Conservation (phyloP, 2,113 vertebrate species). For the Ovis aries region DNA sequence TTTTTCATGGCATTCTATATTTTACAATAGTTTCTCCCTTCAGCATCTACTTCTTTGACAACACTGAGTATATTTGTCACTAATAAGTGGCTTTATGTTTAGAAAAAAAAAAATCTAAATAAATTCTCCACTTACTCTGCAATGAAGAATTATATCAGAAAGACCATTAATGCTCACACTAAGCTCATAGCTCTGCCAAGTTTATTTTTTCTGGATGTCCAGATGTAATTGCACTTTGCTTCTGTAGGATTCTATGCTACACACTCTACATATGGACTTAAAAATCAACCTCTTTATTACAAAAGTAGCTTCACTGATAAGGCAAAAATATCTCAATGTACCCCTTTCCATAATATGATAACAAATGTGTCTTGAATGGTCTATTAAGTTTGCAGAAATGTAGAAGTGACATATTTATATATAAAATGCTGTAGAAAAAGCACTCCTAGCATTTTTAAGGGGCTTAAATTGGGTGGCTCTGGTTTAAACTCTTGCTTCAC, state of each 20-base stretch:
- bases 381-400: background rate
- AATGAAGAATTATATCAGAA: background rate
- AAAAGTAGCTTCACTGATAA: background rate
- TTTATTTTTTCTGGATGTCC: background rate
- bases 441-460: background rate
- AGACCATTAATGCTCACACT: background rate
- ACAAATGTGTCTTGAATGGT: background rate
- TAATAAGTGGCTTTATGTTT: background rate
- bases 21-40: conserved; percentile 49
- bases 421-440: background rate
- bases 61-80: background rate
- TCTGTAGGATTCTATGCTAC: background rate
- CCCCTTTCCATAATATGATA: background rate
- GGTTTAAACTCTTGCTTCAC: conserved; percentile 30
- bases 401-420: conserved; percentile 7
- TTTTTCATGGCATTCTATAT: conserved; percentile 40
- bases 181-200: background rate
- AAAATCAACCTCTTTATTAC: background rate
- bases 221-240: background rate
- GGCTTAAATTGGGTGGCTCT: background rate
- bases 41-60: conserved; percentile 30
- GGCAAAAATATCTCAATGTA: background rate
- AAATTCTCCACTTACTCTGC: background rate
- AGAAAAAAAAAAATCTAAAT: background rate
- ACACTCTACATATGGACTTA: background rate